These are phyloP conservation scores for Lasioglossum morio DNA, from an alignment of 2,888 invertebrate species.

Conservation along the genomic window DNA sequence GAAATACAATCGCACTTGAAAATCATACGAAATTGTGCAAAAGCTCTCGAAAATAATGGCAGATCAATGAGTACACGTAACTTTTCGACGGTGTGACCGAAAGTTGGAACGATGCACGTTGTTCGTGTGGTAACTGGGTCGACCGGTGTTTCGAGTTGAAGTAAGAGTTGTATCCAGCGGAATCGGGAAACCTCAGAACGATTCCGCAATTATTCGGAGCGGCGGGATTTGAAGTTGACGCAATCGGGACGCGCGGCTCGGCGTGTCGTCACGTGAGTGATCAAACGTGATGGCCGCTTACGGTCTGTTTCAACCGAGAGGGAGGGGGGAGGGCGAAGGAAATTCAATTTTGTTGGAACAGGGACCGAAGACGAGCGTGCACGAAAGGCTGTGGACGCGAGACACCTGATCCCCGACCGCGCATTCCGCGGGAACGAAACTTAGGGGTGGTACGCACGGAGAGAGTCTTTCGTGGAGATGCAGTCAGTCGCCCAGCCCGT, in stretches of 20 bases:
- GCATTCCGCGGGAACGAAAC: conserved; percentile 4
- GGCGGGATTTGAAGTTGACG: background rate
- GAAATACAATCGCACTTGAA: too few species aligned
- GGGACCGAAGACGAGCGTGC: background rate
- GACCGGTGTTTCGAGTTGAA: background rate
- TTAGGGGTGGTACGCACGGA: conserved; percentile 7
- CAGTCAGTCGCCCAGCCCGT: conserved; percentile 40
- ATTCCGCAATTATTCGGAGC: background rate
- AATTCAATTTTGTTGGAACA: conserved; percentile 36
- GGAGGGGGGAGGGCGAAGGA: background rate
- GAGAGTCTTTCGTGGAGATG: conserved; percentile 18
- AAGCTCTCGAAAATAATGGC: background rate
- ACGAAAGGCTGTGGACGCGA: conserved; percentile 3
- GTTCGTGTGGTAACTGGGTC: background rate
- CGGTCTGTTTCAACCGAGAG: background rate
- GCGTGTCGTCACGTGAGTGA: background rate
- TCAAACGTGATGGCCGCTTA: background rate
- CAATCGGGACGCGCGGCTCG: background rate
- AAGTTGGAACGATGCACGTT: background rate
- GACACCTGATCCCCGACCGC: conserved; percentile 3
- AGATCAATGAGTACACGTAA: background rate
- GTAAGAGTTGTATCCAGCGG: background rate
- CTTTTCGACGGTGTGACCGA: background rate
- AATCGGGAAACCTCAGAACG: background rate
- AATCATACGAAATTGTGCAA: background rate